Base-by-base conservation (phyloP, 30 jellyfish, hydroid and myxozoan genomes). In the Thelohanellus kitauei region DNA sequence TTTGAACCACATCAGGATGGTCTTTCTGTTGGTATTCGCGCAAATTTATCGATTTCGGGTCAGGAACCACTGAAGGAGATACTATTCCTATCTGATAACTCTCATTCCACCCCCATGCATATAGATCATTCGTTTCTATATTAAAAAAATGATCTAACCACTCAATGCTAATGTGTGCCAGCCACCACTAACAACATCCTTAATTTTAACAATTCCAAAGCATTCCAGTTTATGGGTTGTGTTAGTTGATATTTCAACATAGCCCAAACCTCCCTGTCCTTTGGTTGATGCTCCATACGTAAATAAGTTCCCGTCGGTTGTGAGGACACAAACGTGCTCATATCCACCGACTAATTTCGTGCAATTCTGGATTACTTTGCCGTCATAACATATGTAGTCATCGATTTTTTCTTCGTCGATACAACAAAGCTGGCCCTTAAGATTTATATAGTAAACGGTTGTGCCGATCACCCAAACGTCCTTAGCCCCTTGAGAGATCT, bases 71-170 rank as follows among this genome's bases (percentile, higher is more conserved):
- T n/a, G n/a, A n/a, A n/a, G n/a, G n/a, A n/a, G n/a, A n/a, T n/a
- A n/a, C 86, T 3, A 47, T 22, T 11, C 97, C 97, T 23, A 64
- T 58, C 35, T 78, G 97, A 1, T 89, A 88, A 50, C 97, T 78
- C 45, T 78, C 90, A 49, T 78, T 78, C 97, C 97, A 78, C 15
- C 97, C 97, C 97, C 97, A 78, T 13, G 63, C 24, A 45, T 78
- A 78, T n/a, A 65, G 24, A 37, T 64, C 97, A 47, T 89, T 89
- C 38, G 56, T 16, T 23, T 48, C 97, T 78, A 25, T 32, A 39
- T 31, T 9, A 41, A 15, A 41, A 18, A 4, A 18, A 12, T 8
- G 20, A 18, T 9, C n/a, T 18, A 50, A 78, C 97, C 84, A 41
- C 89, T 33, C 10, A 64, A 33, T 22, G 65, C 97, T 40, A 64